Base-by-base conservation (phyloP, 2,113 vertebrate genomes). In the Hepsetus odoe region DNA sequence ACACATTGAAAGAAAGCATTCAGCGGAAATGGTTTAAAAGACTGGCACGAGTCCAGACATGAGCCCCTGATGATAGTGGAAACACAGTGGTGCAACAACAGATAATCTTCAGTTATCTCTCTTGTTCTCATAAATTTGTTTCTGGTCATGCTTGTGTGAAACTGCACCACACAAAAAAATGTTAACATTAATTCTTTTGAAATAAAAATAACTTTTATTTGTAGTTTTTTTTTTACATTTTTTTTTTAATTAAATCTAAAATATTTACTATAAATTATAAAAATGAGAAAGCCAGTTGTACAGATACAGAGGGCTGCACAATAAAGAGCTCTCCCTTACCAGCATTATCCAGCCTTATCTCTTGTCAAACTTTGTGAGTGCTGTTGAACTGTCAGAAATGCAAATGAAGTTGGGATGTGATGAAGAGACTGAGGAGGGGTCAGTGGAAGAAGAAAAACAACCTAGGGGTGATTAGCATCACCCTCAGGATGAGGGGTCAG, bases 401-500 rank as follows among this genome's bases (percentile, higher is more conserved):
- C 53, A 62, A 72, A 55, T 58, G 26, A n/a, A 66, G 4, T 38
- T 32, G 46, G 11, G 68, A 40, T 18, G 18, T 55, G 71, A 20
- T 5, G 6, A 28, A n/a, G 18, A 14, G 32, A 24, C 24, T 0
- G 0, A 53, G 26, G 55, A 70, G 75, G 66, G 26, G 26, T 38
- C n/a, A n/a, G 14, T 1, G 28, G 40, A 30, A 56, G 2, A 18
- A 22, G 66, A 70, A 44, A 70, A 55, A 35, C 55, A 33, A 40
- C 4, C 4, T 35, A 20, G 18, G 70, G 30, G n/a, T 71, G 56
- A 44, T 69, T 20, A 35, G n/a, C 69, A 56, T 59, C 18, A 49
- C 46, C 16, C 46, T 49, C 46, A 11, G 16, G 26, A 32, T 13
- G 20, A 78, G 12, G 70, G 76, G 76, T 61, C 66, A 77, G 28